A percentile compares a stretch with the other conserved stretches of the same genome.
phyloP scores from a whole-genome alignment of 2,888 invertebrate genomes.

The Acrocera orbiculus region DNA sequence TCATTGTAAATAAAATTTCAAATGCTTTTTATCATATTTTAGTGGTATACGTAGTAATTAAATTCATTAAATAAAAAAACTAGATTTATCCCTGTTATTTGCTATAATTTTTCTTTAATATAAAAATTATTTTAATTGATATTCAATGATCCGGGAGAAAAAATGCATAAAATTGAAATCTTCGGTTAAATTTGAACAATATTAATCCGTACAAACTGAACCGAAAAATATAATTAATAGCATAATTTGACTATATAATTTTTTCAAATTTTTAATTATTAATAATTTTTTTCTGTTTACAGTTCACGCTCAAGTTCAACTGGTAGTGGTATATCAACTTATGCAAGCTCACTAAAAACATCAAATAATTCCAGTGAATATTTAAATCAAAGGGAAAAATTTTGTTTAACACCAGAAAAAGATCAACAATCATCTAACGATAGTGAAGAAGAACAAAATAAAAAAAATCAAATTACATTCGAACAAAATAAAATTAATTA shows the following conservation, averaged over 20 bases:
- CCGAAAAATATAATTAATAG: neutral
- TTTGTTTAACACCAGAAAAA: slow-evolving; percentile 26
- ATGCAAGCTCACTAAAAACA: slow-evolving; percentile 28
- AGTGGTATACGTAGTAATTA: no score
- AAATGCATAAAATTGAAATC: no score
- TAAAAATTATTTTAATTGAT: no score
- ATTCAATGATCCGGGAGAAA: no score
- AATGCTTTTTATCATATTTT: no score
- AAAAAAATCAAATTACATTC: neutral
- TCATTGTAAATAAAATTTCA: no score
- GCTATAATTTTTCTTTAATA: no score
- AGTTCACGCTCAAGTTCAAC: slow-evolving; percentile 26
- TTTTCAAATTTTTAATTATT: no score
- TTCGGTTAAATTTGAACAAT: no score
- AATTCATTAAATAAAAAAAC: no score
- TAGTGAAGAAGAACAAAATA: slow-evolving; percentile 10
- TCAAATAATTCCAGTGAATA: slow-evolving; percentile 30
- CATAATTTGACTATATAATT: neutral
- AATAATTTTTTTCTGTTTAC: slow-evolving; percentile 11
- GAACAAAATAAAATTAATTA: neutral
- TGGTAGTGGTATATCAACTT: slow-evolving; percentile 30
- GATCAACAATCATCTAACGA: slow-evolving; percentile 12
- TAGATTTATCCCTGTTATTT: no score
- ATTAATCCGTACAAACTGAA: no score
- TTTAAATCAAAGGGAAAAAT: slow-evolving; percentile 29